Percentiles rank a stretch among this genome's conserved stretches.
These are phyloP conservation scores for Caenorhabditis brenneri DNA, from an alignment of 1,140 invertebrate species.

Conservation along the genomic window DNA sequence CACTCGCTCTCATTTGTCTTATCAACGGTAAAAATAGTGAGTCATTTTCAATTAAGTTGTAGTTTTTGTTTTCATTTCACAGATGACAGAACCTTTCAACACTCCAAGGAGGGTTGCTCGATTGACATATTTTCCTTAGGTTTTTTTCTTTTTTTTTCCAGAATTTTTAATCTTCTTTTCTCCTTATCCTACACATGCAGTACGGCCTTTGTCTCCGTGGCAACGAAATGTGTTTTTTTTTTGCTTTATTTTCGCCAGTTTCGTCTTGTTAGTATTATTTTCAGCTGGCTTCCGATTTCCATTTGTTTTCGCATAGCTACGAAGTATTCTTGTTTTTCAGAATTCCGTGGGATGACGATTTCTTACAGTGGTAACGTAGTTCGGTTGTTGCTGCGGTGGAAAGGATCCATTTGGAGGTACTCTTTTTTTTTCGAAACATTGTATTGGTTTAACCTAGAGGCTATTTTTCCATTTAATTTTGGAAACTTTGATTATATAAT, in stretches of 20 bases:
- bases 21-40: not conserved
- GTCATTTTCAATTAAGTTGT: not conserved
- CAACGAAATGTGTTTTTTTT: conserved; percentile 12
- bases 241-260: not conserved
- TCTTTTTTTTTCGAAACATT: not conserved
- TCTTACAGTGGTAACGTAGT: conserved; percentile 50
- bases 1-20: not conserved
- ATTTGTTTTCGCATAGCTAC: too few species aligned
- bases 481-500: too few species aligned
- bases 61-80: not conserved
- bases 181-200: not conserved
- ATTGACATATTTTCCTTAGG: not conserved
- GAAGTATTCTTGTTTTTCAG: not conserved
- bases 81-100: not conserved
- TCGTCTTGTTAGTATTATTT: not conserved
- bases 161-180: conserved; percentile 5
- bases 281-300: not conserved
- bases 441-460: not conserved
- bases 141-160: not conserved
- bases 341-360: conserved; percentile 37
- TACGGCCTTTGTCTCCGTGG: not conserved
- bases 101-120: not conserved
- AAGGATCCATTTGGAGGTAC: conserved; percentile 50
- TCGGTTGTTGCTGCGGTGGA: conserved; percentile 47
- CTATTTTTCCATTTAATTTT: too few species aligned